Evolutionary conservation across 2,113 vertebrate genomes (phyloP).

Genomic region (Synodontis membranacea): DNA sequence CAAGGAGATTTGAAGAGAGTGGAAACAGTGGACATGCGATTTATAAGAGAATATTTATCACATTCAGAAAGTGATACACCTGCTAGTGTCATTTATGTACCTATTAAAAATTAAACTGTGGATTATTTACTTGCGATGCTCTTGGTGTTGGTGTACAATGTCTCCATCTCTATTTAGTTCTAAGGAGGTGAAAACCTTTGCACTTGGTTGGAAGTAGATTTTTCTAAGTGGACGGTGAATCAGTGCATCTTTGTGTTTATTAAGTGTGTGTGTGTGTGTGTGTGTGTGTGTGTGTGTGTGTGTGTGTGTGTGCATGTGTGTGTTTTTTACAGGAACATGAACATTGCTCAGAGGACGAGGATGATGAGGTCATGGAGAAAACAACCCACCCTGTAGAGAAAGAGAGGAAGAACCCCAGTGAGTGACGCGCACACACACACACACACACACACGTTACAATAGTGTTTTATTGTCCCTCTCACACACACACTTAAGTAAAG

Average conservation of each 20-base stretch:
- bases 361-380: constrained; percentile 67
- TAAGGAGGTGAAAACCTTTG: neutral
- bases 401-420: constrained; percentile 65
- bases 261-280: constrained; percentile 4
- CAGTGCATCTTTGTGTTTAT: neutral
- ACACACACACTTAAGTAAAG: neutral
- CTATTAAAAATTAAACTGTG: neutral
- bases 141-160: too few relatives aligned
- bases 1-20: neutral
- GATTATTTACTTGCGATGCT: neutral
- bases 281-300: constrained; percentile 7
- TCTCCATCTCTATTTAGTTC: neutral
- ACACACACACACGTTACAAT: neutral
- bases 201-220: neutral
- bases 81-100: neutral
- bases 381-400: constrained; percentile 66
- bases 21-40: neutral
- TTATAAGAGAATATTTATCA: neutral
- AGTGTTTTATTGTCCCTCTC: neutral
- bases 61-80: neutral
- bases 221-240: neutral
- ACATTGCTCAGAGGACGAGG: constrained; percentile 72
- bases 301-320: constrained; percentile 15
- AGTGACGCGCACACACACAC: constrained; percentile 41
- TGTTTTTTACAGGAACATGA: constrained; percentile 62